These are phyloP conservation scores for Trypoxylon attenuatum DNA, from an alignment of 2,888 invertebrate genomes.

Conservation along the genomic window DNA sequence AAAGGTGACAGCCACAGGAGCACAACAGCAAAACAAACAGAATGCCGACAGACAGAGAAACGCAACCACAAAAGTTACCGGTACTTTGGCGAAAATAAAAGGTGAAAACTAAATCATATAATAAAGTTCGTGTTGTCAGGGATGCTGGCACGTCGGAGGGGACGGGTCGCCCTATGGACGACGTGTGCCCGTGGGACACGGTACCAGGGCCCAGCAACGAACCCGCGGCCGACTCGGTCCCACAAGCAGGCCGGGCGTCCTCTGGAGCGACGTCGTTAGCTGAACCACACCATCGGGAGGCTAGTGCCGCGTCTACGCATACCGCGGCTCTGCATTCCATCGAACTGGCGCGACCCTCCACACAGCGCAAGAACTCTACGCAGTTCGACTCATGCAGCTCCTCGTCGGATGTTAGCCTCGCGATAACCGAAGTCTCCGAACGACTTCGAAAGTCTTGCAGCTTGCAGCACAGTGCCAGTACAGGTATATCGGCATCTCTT, in stretches of 20 bases:
- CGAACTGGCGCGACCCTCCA: slow-evolving; percentile 62
- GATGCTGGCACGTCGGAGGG: slow-evolving; percentile 69
- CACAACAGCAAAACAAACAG: neutral
- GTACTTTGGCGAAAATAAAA: slow-evolving; percentile 28
- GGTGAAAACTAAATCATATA: slow-evolving; percentile 67
- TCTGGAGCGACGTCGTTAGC: slow-evolving; percentile 56
- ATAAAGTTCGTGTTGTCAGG: slow-evolving; percentile 72
- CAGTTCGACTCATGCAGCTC: slow-evolving; percentile 84
- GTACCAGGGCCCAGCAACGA: slow-evolving; percentile 65
- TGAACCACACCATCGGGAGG: slow-evolving; percentile 51
- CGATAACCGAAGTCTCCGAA: slow-evolving; percentile 77
- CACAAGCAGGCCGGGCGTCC: slow-evolving; percentile 42
- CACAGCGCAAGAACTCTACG: slow-evolving; percentile 82
- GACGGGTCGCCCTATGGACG: slow-evolving; percentile 74
- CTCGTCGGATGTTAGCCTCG: slow-evolving; percentile 83
- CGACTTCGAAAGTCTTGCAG: slow-evolving; percentile 80
- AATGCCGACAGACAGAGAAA: slow-evolving; percentile 27
- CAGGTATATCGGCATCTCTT: too few relatives aligned
- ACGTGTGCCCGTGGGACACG: slow-evolving; percentile 79
- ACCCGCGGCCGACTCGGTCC: slow-evolving; percentile 29
- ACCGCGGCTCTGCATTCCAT: slow-evolving; percentile 40
- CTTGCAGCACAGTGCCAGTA: slow-evolving; percentile 78
- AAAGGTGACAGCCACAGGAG: neutral
- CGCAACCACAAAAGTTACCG: slow-evolving; percentile 5
- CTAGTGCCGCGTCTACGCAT: slow-evolving; percentile 4